These are phyloP conservation scores for Athalia rosae DNA, from an alignment of 2,888 invertebrate species.

Conservation along the genomic window DNA sequence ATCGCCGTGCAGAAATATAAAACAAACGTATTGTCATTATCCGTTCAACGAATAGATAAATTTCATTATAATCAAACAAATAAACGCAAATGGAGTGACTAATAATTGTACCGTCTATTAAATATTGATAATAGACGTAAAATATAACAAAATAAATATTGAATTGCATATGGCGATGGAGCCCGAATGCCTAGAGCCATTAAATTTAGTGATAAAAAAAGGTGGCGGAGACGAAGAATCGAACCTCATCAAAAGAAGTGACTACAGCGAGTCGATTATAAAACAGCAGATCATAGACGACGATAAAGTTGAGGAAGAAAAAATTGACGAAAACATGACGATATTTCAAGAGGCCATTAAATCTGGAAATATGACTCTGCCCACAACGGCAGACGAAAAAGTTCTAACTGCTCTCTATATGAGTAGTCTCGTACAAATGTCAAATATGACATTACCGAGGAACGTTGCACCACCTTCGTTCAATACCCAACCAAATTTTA, in stretches of 20 bases:
- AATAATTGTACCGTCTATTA: constrained; percentile 20
- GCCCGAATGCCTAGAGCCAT: constrained; percentile 73
- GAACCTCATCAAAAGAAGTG: constrained; percentile 46
- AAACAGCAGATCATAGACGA: constrained; percentile 53
- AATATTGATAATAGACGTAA: constrained; percentile 34
- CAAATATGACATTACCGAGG: constrained; percentile 62
- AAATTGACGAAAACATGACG: constrained; percentile 64
- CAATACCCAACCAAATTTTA: constrained; percentile 64
- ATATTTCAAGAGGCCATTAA: constrained; percentile 67
- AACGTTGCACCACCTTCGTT: constrained; percentile 57
- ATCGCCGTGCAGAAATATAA: background rate
- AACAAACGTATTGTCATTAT: background rate
- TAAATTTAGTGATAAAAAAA: constrained; percentile 76
- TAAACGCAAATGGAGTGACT: constrained; percentile 34
- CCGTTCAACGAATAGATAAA: background rate
- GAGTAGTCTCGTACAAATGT: constrained; percentile 72
- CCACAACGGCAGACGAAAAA: constrained; percentile 68
- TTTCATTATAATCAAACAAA: background rate
- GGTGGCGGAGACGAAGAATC: constrained; percentile 54
- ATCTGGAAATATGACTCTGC: constrained; percentile 60
- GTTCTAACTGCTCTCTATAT: constrained; percentile 72
- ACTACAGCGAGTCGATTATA: constrained; percentile 41
- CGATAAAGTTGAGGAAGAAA: constrained; percentile 52
- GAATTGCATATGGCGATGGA: constrained; percentile 59
- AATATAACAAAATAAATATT: background rate